Evolutionary conservation across 2,797 vertebrate genomes (phyloP).

Genomic region (Ibycter americanus): DNA sequence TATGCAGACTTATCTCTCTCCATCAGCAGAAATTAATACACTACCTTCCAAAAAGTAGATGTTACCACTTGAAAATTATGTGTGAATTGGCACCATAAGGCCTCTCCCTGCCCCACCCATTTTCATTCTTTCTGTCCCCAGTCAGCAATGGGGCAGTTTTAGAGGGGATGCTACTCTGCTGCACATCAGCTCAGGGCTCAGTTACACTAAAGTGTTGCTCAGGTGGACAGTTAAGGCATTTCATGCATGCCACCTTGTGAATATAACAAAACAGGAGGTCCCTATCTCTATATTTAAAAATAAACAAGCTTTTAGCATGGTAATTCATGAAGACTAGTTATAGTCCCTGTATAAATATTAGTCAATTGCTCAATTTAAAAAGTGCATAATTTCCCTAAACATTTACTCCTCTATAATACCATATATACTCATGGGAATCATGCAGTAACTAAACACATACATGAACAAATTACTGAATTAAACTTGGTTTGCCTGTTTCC

Average conservation of each 20-base stretch:
- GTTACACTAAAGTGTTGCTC: not conserved
- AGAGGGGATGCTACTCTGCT: not conserved
- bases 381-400: not conserved
- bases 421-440: not conserved
- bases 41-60: not conserved
- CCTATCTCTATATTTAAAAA: not conserved
- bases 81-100: not conserved
- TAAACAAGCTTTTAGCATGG: not conserved
- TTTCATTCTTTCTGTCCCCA: not conserved
- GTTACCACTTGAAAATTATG: not conserved
- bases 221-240: not conserved
- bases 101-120: not conserved
- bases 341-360: not conserved
- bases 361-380: not conserved
- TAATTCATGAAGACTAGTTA: not conserved
- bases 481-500: not conserved
- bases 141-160: not conserved
- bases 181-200: not conserved
- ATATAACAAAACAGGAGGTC: not conserved
- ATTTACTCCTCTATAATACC: not conserved
- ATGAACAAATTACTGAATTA: not conserved
- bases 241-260: not conserved
- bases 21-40: not conserved
- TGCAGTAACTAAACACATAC: not conserved
- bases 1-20: not conserved